Conservation (phyloP, 2,888 invertebrate species). For the Branchellion lobata region DNA sequence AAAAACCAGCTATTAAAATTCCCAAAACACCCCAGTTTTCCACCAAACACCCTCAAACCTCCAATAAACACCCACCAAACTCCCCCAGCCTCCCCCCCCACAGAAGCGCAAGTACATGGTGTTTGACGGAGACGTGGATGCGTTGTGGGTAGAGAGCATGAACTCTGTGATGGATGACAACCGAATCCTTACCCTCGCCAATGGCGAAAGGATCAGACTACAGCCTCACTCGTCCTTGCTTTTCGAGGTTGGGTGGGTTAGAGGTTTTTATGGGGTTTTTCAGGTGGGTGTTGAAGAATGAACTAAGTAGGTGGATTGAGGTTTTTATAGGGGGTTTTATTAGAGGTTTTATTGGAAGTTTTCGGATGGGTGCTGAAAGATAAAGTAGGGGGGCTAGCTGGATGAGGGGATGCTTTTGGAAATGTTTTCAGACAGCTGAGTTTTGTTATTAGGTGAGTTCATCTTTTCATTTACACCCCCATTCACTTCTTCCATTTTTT, state of each 20-base stretch:
- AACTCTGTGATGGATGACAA: constrained; percentile 96
- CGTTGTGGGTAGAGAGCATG: constrained; percentile 94
- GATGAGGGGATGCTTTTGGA: too few relatives aligned
- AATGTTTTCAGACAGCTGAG: too few relatives aligned
- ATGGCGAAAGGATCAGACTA: constrained; percentile 82
- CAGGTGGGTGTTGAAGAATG: not conserved
- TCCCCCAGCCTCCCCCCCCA: not conserved
- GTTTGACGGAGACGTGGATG: constrained; percentile 91
- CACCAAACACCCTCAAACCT: too few relatives aligned
- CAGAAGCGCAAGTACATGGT: constrained; percentile 78
- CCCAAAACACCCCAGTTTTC: too few relatives aligned
- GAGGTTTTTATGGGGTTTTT: not conserved
- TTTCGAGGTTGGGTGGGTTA: constrained; percentile 77
- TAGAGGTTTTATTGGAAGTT: not conserved
- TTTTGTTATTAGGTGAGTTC: too few relatives aligned
- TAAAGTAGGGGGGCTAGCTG: too few relatives aligned
- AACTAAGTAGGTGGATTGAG: not conserved
- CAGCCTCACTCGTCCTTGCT: constrained; percentile 78
- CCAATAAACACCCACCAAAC: too few relatives aligned
- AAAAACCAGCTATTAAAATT: not conserved
- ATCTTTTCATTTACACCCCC: too few relatives aligned
- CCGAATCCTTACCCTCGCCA: constrained; percentile 79
- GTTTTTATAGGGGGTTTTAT: not conserved
- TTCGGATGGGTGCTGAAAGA: too few relatives aligned
- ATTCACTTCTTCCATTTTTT: too few relatives aligned